Base-by-base conservation (phyloP, 2,888 invertebrate species). In the Sphaerophoria taeniata region DNA sequence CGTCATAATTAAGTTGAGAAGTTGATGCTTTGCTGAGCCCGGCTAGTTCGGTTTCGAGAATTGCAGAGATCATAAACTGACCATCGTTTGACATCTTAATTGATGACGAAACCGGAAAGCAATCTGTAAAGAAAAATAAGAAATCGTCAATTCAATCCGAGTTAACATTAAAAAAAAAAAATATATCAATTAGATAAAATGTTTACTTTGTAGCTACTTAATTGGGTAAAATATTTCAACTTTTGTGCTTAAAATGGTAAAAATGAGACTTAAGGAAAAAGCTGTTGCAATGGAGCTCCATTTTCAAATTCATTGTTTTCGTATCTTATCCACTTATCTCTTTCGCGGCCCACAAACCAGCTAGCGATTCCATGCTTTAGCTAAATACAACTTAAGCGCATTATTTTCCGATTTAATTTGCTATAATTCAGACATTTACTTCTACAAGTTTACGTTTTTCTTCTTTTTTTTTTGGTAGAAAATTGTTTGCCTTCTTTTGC, bases 401-500 rank as follows among this genome's bases (percentile, higher is more conserved):
- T 72, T 80, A 80, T 71, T 79, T 75, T 69, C 56, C 71, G 80
- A 79, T 75, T 84, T 80, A 84, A 84, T 84, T 84, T 80, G 75
- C 84, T 65, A 75, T 84, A 84, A 84, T 84, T 84, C 80, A 80
- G 67, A 75, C 75, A 84, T 79, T 84, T 75, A 84, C 72, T 61
- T 36, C 56, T 70, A 70, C 24, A 63, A 16, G 39, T 55, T n/a
- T 4, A 36, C 2, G 34, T 63, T 47, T 5, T 7, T 56, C 33
- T 56, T 39, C 45, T 14, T n/a, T 39, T 12, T 55, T 43, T 12
- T 6, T 70, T 7, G 16, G 77, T 61, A 69, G 67, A 63, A 61
- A 69, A 78, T 63, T 39, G 60, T 56, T 39, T 53, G 55, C 55
- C 69, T 69, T 43, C 51, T 79, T 79, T 72, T 67, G 70, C 73